These are phyloP conservation scores for Trichacis sp. DNA, from an alignment of 2,888 invertebrate genomes.

Conservation along the genomic window DNA sequence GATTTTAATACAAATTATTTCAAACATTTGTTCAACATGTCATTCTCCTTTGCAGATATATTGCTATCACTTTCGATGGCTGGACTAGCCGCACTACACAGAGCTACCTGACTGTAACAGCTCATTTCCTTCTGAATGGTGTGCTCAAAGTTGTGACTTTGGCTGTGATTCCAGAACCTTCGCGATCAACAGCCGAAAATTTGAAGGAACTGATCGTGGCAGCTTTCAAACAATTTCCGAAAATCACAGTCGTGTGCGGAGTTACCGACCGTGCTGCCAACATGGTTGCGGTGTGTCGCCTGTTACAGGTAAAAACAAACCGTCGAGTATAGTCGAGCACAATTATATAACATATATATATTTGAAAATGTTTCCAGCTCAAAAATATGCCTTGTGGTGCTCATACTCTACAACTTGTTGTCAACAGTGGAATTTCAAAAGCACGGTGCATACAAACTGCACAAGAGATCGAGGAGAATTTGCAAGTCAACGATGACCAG, in stretches of 20 bases:
- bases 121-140: not conserved
- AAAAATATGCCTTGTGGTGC: too few species aligned
- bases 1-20: too few species aligned
- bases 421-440: too few species aligned
- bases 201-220: not conserved
- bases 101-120: not conserved
- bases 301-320: not conserved
- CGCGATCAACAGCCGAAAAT: not conserved
- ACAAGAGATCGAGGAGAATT: too few species aligned
- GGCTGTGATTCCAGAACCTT: not conserved
- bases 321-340: too few species aligned
- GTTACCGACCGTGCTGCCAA: not conserved
- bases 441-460: too few species aligned
- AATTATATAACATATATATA: too few species aligned
- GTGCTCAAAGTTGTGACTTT: not conserved
- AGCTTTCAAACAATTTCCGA: not conserved
- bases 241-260: not conserved
- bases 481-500: too few species aligned
- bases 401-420: too few species aligned
- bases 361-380: too few species aligned
- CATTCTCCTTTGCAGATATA: not conserved
- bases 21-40: too few species aligned
- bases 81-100: not conserved
- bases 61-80: not conserved
- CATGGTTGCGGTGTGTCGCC: not conserved